phyloP scores from a whole-genome alignment of 2,113 vertebrate species.

The Muntiacus reevesi region DNA sequence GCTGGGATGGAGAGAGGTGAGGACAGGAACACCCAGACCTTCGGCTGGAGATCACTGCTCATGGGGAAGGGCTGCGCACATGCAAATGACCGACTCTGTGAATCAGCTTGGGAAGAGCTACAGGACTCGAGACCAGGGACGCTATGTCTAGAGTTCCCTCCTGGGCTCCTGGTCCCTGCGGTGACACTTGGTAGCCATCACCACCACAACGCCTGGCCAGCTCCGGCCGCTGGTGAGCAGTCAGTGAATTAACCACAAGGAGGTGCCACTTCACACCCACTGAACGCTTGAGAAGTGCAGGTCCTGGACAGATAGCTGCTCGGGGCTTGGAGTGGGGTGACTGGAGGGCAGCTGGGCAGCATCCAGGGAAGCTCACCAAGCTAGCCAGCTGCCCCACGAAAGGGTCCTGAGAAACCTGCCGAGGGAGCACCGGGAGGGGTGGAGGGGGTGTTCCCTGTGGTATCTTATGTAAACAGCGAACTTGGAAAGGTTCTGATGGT shows the following conservation, averaged over 20 bases:
- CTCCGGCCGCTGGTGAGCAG: rapidly evolving
- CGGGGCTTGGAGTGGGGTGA: rapidly evolving
- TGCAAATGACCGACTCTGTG: background rate
- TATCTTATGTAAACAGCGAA: rapidly evolving
- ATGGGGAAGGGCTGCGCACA: rapidly evolving
- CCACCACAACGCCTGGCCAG: rapidly evolving
- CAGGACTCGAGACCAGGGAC: rapidly evolving
- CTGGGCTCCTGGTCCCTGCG: background rate
- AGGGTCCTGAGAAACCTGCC: background rate
- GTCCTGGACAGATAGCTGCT: background rate
- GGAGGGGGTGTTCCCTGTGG: rapidly evolving
- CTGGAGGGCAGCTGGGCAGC: background rate
- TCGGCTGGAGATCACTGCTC: background rate
- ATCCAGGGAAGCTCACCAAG: background rate
- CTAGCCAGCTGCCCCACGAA: background rate
- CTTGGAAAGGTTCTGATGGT: background rate
- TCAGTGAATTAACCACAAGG: background rate
- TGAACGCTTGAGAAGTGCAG: background rate
- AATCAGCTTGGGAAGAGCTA: background rate
- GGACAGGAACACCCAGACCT: no score
- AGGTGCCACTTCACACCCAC: rapidly evolving
- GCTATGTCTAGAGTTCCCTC: background rate
- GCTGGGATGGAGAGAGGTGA: background rate
- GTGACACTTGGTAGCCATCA: background rate
- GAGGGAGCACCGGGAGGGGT: rapidly evolving